Conservation (phyloP, 2,888 invertebrate species). For the Tachina fera region DNA sequence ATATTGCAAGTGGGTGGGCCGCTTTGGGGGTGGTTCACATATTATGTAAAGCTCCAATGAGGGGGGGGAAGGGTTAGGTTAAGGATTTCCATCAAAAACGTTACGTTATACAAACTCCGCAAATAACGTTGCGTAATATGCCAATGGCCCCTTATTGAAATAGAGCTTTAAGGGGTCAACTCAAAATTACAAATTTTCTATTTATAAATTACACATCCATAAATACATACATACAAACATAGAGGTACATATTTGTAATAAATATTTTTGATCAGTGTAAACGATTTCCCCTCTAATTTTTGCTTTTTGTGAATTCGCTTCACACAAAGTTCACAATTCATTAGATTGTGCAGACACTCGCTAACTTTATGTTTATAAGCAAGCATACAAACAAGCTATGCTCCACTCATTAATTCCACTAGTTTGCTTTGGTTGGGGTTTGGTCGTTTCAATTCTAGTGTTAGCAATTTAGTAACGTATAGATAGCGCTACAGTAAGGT, state of each 20-base stretch:
- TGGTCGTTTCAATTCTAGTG: conserved; percentile 54
- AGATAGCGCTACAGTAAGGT: conserved; percentile 70
- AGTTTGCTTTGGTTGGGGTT: conserved; percentile 64
- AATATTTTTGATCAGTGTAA: conserved; percentile 46
- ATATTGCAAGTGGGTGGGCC: too few relatives aligned
- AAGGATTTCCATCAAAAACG: too few relatives aligned
- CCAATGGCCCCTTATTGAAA: not conserved
- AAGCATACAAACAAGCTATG: conserved; percentile 29
- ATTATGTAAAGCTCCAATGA: too few relatives aligned
- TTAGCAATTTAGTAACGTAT: conserved; percentile 70
- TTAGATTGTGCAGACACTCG: conserved; percentile 36
- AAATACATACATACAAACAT: not conserved
- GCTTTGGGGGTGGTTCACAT: too few relatives aligned
- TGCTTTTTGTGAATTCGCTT: conserved; percentile 47
- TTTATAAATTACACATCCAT: not conserved
- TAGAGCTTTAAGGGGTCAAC: not conserved
- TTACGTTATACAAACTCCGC: too few relatives aligned
- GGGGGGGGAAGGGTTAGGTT: too few relatives aligned
- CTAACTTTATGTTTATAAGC: conserved; percentile 16
- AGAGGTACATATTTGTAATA: not conserved
- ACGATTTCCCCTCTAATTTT: conserved; percentile 28
- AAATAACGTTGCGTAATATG: too few relatives aligned
- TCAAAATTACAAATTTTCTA: too few relatives aligned
- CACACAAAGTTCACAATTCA: conserved; percentile 24
- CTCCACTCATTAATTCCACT: conserved; percentile 38